Evolutionary conservation across 2,888 invertebrate genomes (phyloP).

Genomic region (Morpho achilles): DNA sequence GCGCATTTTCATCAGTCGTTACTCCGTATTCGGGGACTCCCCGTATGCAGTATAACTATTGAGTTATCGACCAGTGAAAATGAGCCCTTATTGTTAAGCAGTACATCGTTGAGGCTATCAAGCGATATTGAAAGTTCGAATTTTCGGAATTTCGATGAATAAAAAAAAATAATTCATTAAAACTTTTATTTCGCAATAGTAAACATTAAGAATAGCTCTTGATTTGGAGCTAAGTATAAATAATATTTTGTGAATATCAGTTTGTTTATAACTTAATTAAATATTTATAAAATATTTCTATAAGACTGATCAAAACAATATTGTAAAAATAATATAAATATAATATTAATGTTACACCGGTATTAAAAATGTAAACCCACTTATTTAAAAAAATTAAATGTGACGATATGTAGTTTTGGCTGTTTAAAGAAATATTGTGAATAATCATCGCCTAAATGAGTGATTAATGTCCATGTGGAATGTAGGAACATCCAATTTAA

Average conservation of each 20-base stretch:
- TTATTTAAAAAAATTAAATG: slow-evolving; percentile 1
- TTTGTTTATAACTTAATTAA: slow-evolving; percentile 28
- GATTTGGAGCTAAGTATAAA: slow-evolving; percentile 39
- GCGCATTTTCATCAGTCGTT: no score
- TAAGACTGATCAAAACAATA: slow-evolving; percentile 12
- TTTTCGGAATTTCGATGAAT: neutral
- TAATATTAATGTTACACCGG: slow-evolving; percentile 6
- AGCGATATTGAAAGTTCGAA: no score
- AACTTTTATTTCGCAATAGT: slow-evolving; percentile 54
- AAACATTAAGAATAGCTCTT: slow-evolving; percentile 56
- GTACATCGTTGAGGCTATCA: no score
- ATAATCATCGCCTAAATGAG: slow-evolving; percentile 4
- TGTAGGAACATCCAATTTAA: slow-evolving; percentile 40
- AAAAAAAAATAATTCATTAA: slow-evolving; percentile 35
- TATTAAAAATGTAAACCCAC: slow-evolving; percentile 5
- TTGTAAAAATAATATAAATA: slow-evolving; percentile 10
- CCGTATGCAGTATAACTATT: no score
- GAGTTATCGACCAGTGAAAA: no score
- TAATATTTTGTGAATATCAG: slow-evolving; percentile 28
- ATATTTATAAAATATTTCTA: slow-evolving; percentile 23
- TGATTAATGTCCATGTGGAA: slow-evolving; percentile 42
- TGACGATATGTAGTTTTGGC: slow-evolving; percentile 41
- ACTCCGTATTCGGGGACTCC: no score
- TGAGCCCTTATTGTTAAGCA: no score
- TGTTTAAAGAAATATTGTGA: slow-evolving; percentile 18